Evolutionary conservation across 1,140 invertebrate genomes (phyloP).

Genomic region (Trinorchestia longiramus): DNA sequence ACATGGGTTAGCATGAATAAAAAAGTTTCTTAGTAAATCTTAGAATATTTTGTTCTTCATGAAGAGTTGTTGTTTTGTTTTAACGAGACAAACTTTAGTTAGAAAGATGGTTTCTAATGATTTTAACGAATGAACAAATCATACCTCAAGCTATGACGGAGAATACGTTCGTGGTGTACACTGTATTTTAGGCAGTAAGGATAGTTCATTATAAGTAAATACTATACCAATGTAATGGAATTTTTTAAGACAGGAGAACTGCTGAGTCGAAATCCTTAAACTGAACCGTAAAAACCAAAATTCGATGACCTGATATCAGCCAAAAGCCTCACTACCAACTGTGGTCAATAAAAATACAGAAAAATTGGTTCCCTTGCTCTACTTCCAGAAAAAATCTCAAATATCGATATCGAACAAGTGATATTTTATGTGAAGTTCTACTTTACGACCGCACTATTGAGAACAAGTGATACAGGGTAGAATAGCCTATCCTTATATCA

Average conservation of each 20-base stretch:
- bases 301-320: neutral
- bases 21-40: no score
- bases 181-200: neutral
- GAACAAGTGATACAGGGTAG: neutral
- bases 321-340: neutral
- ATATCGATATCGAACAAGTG: neutral
- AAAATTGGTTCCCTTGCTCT: neutral
- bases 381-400: neutral
- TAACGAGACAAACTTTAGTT: no score
- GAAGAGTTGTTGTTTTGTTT: no score
- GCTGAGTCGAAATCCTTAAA: neutral
- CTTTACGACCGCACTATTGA: neutral
- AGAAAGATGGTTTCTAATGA: neutral
- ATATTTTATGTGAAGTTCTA: neutral
- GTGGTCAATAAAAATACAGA: neutral
- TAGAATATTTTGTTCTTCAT: no score
- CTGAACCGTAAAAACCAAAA: neutral
- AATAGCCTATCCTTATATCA: neutral
- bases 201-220: no score
- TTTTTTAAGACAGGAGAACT: no score
- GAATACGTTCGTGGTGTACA: neutral
- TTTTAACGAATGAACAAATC: neutral
- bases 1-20: no score
- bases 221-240: no score
- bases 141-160: neutral